phyloP scores from a whole-genome alignment of 2,888 invertebrate species.

The Gnatocerus cornutus region DNA sequence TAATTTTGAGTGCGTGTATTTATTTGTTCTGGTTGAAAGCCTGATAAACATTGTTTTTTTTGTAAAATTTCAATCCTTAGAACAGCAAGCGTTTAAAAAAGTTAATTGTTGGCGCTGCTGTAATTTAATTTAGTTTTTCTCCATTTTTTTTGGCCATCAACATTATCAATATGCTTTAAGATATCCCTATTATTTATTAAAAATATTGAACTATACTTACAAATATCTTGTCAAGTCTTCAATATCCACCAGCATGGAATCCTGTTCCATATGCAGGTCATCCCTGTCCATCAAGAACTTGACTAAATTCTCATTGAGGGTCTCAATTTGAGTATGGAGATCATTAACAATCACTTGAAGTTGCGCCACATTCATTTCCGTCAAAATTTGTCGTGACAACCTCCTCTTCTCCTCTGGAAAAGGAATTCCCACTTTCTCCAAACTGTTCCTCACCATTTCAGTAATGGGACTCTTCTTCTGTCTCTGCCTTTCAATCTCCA shows the following conservation, averaged over 20 bases:
- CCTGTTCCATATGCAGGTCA: constrained; percentile 97
- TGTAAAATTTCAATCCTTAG: no score
- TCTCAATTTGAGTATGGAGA: constrained; percentile 94
- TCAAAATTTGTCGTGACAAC: constrained; percentile 87
- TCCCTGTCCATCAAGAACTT: constrained; percentile 93
- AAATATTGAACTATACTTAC: no score
- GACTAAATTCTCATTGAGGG: constrained; percentile 91
- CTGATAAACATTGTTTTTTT: no score
- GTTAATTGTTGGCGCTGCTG: no score
- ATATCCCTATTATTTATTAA: no score
- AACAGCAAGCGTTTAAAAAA: no score
- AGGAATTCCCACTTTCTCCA: constrained; percentile 88
- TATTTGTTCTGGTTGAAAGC: no score
- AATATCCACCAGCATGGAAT: constrained; percentile 97
- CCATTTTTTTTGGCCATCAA: no score
- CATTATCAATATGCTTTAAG: no score
- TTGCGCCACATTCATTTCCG: constrained; percentile 95
- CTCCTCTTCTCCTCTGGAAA: constrained; percentile 88
- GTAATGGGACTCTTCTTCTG: constrained; percentile 88
- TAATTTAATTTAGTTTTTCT: no score
- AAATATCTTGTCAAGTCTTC: constrained; percentile 94
- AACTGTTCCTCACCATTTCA: constrained; percentile 86
- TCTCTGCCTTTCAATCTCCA: constrained; percentile 83
- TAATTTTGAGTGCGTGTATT: no score
- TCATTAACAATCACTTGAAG: constrained; percentile 96